phyloP scores from a whole-genome alignment of 2,797 vertebrate species.

The Sebastes diaconus region DNA sequence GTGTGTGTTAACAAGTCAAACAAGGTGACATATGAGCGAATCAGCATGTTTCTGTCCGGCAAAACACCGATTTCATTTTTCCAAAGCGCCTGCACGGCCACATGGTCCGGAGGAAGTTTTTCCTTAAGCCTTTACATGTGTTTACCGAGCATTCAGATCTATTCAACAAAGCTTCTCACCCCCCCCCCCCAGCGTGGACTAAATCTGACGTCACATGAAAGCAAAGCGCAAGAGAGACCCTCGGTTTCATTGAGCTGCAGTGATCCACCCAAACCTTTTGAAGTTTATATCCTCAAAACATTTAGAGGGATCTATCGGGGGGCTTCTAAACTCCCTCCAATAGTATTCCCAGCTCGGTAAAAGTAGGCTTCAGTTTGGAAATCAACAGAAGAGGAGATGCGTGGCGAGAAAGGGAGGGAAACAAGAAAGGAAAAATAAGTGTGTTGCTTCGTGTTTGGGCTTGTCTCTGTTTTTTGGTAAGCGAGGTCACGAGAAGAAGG shows the following conservation, averaged over 20 bases:
- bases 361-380: slow-evolving; percentile 10
- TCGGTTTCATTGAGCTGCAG: slow-evolving; percentile 25
- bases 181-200: not conserved
- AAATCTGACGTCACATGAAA: slow-evolving; percentile 41
- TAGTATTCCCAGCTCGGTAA: not conserved
- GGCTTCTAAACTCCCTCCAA: slow-evolving; percentile 14
- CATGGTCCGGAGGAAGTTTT: slow-evolving; percentile 16
- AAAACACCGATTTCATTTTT: slow-evolving; percentile 17
- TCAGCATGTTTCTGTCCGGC: not conserved
- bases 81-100: not conserved
- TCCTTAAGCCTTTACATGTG: slow-evolving; percentile 39
- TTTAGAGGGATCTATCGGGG: not conserved
- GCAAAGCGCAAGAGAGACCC: slow-evolving; percentile 5
- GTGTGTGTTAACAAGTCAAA: slow-evolving; percentile 2
- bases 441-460: slow-evolving; percentile 17
- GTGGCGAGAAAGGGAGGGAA: not conserved
- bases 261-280: slow-evolving; percentile 51
- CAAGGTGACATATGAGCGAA: slow-evolving; percentile 17
- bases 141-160: slow-evolving; percentile 47
- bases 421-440: not conserved
- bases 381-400: not conserved
- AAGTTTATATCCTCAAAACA: slow-evolving; percentile 58
- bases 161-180: slow-evolving; percentile 32
- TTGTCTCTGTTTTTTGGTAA: slow-evolving; percentile 27
- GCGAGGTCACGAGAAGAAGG: slow-evolving; percentile 43